Conservation (phyloP, 1,140 invertebrate genomes). For the Bombus consobrinus region DNA sequence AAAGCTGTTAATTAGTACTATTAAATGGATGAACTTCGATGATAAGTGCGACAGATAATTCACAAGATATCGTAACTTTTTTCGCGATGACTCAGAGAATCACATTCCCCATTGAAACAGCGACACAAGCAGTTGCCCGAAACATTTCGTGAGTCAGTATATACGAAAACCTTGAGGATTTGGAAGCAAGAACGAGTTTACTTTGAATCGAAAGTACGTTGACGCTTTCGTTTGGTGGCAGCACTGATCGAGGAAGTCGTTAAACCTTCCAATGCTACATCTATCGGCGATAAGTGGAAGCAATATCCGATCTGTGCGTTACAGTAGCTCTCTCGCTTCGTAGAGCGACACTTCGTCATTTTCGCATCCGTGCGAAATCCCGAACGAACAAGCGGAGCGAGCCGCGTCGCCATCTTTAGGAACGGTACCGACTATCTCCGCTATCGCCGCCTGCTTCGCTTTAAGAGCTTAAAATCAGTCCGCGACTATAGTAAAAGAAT, state of each 20-base stretch:
- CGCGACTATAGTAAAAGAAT: conserved; percentile 16
- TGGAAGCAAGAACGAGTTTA: not conserved
- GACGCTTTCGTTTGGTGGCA: conserved; percentile 47
- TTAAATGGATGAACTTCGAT: not conserved
- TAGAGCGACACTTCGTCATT: conserved; percentile 61
- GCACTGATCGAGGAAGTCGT: conserved; percentile 27
- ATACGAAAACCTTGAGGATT: conserved; percentile 13
- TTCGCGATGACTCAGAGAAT: not conserved
- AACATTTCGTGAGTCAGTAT: not conserved
- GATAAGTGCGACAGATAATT: not conserved
- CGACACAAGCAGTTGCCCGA: not conserved
- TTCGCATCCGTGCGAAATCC: conserved; percentile 74
- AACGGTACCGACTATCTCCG: conserved; percentile 47
- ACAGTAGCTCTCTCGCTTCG: conserved; percentile 71
- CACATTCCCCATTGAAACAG: not conserved
- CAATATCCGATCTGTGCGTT: conserved; percentile 62
- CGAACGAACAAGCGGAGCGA: conserved; percentile 52
- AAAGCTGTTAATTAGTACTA: not conserved
- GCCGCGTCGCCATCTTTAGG: conserved; percentile 79
- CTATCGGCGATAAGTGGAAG: conserved; percentile 65
- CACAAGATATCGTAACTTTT: not conserved
- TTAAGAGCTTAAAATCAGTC: conserved; percentile 27
- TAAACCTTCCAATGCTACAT: conserved; percentile 59
- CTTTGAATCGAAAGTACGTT: conserved; percentile 35
- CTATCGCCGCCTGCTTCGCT: conserved; percentile 36